A percentile compares a stretch with the other conserved stretches of the same genome.
These are phyloP conservation scores for Hippocampus abdominalis DNA, from an alignment of 2,113 vertebrate genomes.

Conservation along the genomic window DNA sequence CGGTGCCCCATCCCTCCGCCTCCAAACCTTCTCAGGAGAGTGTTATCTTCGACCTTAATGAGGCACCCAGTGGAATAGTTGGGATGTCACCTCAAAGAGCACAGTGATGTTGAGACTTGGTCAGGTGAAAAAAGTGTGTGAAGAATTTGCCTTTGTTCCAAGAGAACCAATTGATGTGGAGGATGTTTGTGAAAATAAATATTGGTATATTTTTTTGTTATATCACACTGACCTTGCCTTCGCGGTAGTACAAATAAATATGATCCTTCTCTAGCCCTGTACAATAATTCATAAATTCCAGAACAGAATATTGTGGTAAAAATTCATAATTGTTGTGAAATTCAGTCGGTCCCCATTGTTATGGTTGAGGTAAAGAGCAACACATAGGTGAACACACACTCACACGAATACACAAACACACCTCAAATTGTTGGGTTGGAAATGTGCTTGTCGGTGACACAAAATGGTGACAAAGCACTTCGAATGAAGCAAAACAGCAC, in stretches of 20 bases:
- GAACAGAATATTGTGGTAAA: neutral
- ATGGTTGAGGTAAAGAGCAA: too few species aligned
- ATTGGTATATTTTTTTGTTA: constrained; percentile 25
- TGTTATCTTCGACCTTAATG: constrained; percentile 63
- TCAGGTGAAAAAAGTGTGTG: constrained; percentile 33
- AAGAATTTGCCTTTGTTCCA: neutral
- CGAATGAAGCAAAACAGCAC: too few species aligned
- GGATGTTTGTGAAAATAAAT: constrained; percentile 38
- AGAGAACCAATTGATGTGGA: neutral
- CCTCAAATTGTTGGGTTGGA: too few species aligned
- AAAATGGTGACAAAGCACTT: too few species aligned
- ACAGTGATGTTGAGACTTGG: constrained; percentile 54
- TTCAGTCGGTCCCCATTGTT: too few species aligned
- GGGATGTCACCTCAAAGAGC: constrained; percentile 62
- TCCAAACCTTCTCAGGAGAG: constrained; percentile 49
- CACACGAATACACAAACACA: too few species aligned
- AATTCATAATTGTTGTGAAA: too few species aligned
- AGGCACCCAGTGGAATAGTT: constrained; percentile 68
- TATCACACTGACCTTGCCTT: constrained; percentile 10
- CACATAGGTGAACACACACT: too few species aligned
- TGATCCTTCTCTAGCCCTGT: neutral
- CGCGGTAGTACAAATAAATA: neutral
- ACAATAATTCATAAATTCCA: neutral
- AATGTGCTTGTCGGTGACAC: too few species aligned
- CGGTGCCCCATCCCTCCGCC: constrained; percentile 30